phyloP scores from a whole-genome alignment of 2,888 invertebrate species.

The Neuroscelio doddi region DNA sequence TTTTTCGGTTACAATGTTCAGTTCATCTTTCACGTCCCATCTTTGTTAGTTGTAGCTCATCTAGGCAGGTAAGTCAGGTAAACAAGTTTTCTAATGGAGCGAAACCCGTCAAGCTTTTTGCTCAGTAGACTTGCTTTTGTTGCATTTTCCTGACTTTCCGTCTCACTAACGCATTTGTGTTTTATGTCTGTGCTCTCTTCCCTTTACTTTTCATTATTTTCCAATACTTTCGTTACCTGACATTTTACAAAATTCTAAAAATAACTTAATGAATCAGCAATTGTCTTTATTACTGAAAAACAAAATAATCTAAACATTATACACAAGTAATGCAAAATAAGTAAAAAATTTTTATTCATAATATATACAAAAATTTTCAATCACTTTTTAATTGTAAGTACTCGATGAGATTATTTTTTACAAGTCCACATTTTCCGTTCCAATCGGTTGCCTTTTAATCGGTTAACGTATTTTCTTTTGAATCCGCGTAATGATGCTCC shows the following conservation, averaged over 20 bases:
- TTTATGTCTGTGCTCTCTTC: constrained; percentile 16
- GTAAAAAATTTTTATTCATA: too few species aligned
- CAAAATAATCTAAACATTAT: too few species aligned
- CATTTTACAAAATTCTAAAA: too few species aligned
- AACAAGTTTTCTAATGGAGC: constrained; percentile 29
- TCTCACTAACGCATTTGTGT: constrained; percentile 18
- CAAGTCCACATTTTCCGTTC: too few species aligned
- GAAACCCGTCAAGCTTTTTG: constrained; percentile 35
- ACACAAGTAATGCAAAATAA: too few species aligned
- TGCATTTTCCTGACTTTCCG: constrained; percentile 48
- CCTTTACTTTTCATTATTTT: constrained; percentile 25
- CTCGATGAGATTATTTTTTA: too few species aligned
- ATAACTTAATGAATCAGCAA: too few species aligned
- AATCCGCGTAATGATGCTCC: constrained; percentile 45
- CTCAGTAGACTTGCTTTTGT: constrained; percentile 46
- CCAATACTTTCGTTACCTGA: constrained; percentile 7
- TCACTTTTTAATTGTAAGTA: too few species aligned
- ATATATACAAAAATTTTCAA: too few species aligned
- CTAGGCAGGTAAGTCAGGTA: constrained; percentile 19
- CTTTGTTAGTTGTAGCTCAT: constrained; percentile 15
- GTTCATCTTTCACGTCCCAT: constrained; percentile 10
- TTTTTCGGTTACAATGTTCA: constrained; percentile 2
- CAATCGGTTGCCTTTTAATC: constrained; percentile 40
- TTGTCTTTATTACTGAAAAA: too few species aligned
- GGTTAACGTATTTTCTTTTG: constrained; percentile 45